Base-by-base conservation (phyloP, 2,113 vertebrate genomes). In the Plotosus lineatus region DNA sequence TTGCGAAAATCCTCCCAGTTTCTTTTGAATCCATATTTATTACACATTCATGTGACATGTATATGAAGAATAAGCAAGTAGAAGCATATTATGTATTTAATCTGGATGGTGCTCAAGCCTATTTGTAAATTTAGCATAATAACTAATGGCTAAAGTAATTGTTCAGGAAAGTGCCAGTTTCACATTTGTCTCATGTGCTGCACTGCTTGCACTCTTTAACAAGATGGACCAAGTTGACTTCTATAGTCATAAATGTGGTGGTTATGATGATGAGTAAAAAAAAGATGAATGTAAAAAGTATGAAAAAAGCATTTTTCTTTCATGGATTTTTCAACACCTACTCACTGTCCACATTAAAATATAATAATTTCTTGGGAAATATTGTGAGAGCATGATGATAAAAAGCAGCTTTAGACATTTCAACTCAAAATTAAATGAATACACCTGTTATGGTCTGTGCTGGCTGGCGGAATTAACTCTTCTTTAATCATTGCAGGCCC, bases 101-200 rank as follows among this genome's bases (percentile, higher is more conserved):
- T 51, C 71, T 85, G 53, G 65, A 77, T 82, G 53, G 73, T 56
- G 33, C 66, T 78, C 58, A 73, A 79, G 48, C 85, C 42, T 80
- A 83, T 87, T 84, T 82, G 53, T 83, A 85, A 85, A 81, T 83
- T 82, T 71, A 56, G 75, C 84, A 69, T 83, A 77, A 81, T 79
- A 79, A 86, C 26, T 38, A 83, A 89, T 83, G 76, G 72, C 10
- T 69, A n/a, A 55, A 80, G 69, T 76, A 77, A 71, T 75, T 75
- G 31, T 55, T 81, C 50, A 58, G 75, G 61, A 74, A 81, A 51
- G 44, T 66, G 50, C 65, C 36, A 40, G 73, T 84, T 80, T 74
- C 60, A 50, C 77, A 81, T 88, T 23, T 60, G 42, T 87, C 84
- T 82, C 71, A 40, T 28, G 36, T 50, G 53, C 66, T 26, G 38